Percentiles rank a stretch among this genome's conserved stretches.
Conservation (phyloP, 2,113 vertebrate species). For the Tachycineta bicolor region DNA sequence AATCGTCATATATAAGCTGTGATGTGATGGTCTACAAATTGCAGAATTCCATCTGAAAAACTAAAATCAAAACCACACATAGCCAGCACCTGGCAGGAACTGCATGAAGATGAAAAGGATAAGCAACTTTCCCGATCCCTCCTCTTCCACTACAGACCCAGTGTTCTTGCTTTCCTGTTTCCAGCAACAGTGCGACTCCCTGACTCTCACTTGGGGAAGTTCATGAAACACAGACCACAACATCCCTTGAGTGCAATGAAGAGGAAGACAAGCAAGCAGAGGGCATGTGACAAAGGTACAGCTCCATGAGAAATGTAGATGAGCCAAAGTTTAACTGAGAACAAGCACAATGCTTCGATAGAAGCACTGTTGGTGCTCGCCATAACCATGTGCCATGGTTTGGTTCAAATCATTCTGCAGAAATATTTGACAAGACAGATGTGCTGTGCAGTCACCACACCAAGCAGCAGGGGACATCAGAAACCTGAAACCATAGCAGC, state of each 20-base stretch:
- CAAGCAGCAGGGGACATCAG: background rate
- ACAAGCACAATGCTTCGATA: background rate
- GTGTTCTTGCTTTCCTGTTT: background rate
- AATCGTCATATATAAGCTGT: background rate
- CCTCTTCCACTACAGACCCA: background rate
- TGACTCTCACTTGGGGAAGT: background rate
- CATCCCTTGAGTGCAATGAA: background rate
- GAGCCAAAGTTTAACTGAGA: background rate
- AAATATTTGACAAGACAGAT: background rate
- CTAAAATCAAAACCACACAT: background rate
- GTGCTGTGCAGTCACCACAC: background rate
- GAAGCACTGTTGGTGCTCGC: background rate
- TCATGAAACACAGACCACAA: background rate
- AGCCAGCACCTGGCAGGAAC: background rate
- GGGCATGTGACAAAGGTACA: background rate
- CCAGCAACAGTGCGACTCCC: background rate
- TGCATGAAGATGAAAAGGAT: background rate
- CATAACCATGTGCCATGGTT: background rate
- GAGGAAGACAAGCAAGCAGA: background rate
- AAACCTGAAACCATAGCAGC: background rate
- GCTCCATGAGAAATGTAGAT: background rate
- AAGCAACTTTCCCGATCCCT: accelerated
- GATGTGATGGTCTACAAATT: background rate
- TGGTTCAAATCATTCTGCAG: background rate
- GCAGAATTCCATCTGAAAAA: background rate